Evolutionary conservation across 2,797 vertebrate species (phyloP), one percentile per base, ranked within the genome.

Genomic region (Atherinosoma microstoma): DNA sequence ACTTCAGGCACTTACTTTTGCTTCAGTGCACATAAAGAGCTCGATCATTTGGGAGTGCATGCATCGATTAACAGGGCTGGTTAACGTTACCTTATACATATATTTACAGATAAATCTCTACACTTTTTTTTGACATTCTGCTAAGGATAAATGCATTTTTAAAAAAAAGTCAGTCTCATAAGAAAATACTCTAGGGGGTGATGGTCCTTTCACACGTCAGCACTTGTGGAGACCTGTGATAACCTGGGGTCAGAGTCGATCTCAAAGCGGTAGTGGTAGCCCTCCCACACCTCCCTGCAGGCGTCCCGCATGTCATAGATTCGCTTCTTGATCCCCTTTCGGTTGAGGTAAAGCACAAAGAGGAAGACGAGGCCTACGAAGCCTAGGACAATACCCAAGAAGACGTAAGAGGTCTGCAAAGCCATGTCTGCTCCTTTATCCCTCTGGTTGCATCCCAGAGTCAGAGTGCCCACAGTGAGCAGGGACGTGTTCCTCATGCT

Each of bases 341-440:
- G 93, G 86, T 96, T 96, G 22, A 96, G 93, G 77, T 95, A 96
- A 15, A 96, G 95, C 13, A 96, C 95, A 11, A 96, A 94, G 22
- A 96, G 93, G 82, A 96, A 96, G 80, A 95, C 79, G 35, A 95
- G 86, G 5, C 95, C 94, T 0, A 96, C 85, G 47, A 96, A 90
- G 42, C 95, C 95, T 54, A 96, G 85, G 32, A 95, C 94, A 0
- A 95, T 78, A 0, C 95, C 93, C 58, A 96, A 72, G 73, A 95
- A 94, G 29, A 94, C 94, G 1, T 96, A 96, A 0, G 95, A 95
- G 3, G 94, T 95, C 83, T 95, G 95, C 84, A 95, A 36, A 2
- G 93, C 91, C 0, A 94, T 83, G 77, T 93, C 91, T 1, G 84
- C 90, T 2, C 84, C 86, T 0, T 86, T 86, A 0, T 78, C 84